Conservation (phyloP, 2,113 vertebrate species). For the Synchiropus splendidus region DNA sequence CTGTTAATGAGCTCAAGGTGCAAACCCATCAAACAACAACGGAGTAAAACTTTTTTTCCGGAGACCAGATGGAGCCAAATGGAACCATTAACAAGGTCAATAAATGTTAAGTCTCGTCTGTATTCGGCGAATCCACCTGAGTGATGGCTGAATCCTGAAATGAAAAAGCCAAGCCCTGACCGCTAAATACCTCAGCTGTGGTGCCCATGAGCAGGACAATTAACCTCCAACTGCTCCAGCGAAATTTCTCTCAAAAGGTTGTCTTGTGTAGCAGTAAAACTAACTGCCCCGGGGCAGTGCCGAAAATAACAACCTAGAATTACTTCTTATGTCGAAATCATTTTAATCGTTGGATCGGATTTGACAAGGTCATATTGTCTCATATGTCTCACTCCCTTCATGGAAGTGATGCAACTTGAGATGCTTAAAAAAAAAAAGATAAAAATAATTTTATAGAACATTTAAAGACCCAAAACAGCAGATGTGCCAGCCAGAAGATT, state of each 20-base stretch:
- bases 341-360: too few relatives aligned
- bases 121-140: constrained; percentile 1
- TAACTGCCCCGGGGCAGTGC: constrained; percentile 20
- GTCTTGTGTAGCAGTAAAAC: constrained; percentile 7
- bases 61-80: constrained; percentile 3
- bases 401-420: too few relatives aligned
- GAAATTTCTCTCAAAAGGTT: constrained; percentile 17
- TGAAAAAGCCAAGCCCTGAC: constrained; percentile 15
- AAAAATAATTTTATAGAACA: too few relatives aligned
- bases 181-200: constrained; percentile 2
- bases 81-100: constrained; percentile 5
- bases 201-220: constrained; percentile 23
- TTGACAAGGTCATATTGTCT: too few relatives aligned
- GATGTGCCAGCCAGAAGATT: too few relatives aligned
- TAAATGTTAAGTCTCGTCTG: constrained; percentile 4
- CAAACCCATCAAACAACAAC: constrained; percentile 3
- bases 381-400: too few relatives aligned
- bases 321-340: too few relatives aligned
- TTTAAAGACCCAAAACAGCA: too few relatives aligned
- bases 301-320: constrained; percentile 24
- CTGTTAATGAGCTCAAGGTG: neutral
- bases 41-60: neutral
- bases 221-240: constrained; percentile 27
- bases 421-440: too few relatives aligned
- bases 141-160: constrained; percentile 2